Base-by-base conservation (phyloP, 2,888 invertebrate species). In the Eupithecia abbreviata region DNA sequence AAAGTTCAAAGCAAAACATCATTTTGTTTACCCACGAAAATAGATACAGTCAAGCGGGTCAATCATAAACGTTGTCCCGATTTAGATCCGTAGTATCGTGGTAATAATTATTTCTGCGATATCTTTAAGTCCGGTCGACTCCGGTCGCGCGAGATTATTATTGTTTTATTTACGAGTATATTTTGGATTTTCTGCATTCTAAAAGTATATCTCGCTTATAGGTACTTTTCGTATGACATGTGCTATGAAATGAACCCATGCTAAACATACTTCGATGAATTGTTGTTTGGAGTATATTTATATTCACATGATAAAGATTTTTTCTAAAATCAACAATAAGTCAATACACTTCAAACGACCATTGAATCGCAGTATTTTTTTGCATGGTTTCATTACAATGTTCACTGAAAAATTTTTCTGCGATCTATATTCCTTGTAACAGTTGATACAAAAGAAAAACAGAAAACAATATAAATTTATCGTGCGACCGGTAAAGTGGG, bases 81-180 rank as follows among this genome's bases (percentile, higher is more conserved):
- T 80, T 74, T 72, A 70, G 69, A 71, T 51, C 75, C 51, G 67
- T 74, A 62, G 18, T 58, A 58, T 58, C 18, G n/a, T 55, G n/a
- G n/a, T 13, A 15, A 15, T 51, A 51, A 47, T 15, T 4, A 9
- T 15, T n/a, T 6, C 55, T n/a, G 58, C 9, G 30, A 30, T 58
- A 58, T 58, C 58, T 7, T 18, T 18, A 18, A 9, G 6, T 2
- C 55, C 15, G 49, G 15, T 51, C 51, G 51, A 6, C 7, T 6
- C 43, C 51, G 13, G 13, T 51, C 51, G 15, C 51, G 51, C 51
- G 51, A 5, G 51, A 15, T 5, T 5, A 4, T 4, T 43, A 43
- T 43, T 51, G 15, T 51, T 15, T 51, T 51, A 12, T 30, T 30
- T 30, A 30, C 30, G 30, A 30, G 3, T 3, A 3, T 13, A 13